These are phyloP conservation scores for Syrphus vitripennis DNA, from an alignment of 2,888 invertebrate species.

Conservation along the genomic window DNA sequence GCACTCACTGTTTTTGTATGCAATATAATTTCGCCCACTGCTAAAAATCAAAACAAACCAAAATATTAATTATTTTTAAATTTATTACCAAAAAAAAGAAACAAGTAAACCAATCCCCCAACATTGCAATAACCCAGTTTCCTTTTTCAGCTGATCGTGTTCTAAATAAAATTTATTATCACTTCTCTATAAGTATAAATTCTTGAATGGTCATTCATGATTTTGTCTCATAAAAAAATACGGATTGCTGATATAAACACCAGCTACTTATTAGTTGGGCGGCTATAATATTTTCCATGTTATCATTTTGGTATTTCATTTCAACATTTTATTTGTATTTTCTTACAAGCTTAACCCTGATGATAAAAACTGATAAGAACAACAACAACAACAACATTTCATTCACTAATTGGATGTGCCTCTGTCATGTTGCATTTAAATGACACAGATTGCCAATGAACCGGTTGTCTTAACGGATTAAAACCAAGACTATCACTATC, in stretches of 20 bases:
- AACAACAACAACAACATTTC: not conserved
- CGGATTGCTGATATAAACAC: not conserved
- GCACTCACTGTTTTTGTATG: no score
- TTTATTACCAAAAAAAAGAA: no score
- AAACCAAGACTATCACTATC: not conserved
- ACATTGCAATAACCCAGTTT: no score
- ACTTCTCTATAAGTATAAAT: not conserved
- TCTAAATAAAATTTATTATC: not conserved
- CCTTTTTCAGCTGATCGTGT: not conserved
- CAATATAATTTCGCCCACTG: no score
- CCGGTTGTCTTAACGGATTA: slow-evolving; percentile 9
- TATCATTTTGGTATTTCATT: not conserved
- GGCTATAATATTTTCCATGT: not conserved
- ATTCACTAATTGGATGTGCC: slow-evolving; percentile 29
- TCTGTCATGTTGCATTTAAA: slow-evolving; percentile 17
- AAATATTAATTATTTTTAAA: no score
- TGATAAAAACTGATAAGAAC: not conserved
- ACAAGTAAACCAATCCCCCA: no score
- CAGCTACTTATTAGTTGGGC: not conserved
- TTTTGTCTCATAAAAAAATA: not conserved
- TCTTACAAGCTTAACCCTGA: slow-evolving; percentile 8
- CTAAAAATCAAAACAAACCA: no score
- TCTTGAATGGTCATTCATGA: not conserved
- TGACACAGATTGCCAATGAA: slow-evolving; percentile 33
- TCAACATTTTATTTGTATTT: not conserved